These are phyloP conservation scores for Sitophilus oryzae DNA, from an alignment of 1,140 invertebrate species.

Conservation along the genomic window DNA sequence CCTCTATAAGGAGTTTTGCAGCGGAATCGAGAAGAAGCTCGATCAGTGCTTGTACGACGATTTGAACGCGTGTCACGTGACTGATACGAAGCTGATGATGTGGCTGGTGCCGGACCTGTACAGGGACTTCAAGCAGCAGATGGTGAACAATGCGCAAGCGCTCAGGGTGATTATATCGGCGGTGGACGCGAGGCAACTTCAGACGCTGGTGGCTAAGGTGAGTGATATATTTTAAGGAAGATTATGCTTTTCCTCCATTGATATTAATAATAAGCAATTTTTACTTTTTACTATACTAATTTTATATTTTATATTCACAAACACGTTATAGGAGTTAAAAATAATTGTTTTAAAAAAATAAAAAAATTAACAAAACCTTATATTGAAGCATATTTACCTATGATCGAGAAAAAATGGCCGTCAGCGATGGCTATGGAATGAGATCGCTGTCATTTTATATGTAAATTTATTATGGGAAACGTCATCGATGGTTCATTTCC, in stretches of 20 bases:
- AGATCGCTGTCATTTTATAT: no score
- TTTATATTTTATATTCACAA: no score
- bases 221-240: background rate
- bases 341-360: no score
- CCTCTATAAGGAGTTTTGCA: constrained; percentile 83
- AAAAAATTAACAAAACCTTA: no score
- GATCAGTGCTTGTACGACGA: constrained; percentile 71
- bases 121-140: constrained; percentile 79
- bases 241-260: background rate
- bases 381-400: no score
- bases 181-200: constrained; percentile 81
- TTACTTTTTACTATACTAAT: no score
- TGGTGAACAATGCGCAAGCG: constrained; percentile 78
- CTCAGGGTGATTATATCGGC: constrained; percentile 82
- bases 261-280: background rate
- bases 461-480: no score
- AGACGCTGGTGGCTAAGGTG: constrained; percentile 76
- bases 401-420: no score
- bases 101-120: constrained; percentile 90
- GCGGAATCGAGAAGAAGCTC: constrained; percentile 70
- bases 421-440: no score
- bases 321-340: no score
- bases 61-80: constrained; percentile 80
- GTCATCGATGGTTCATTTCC: no score
- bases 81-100: constrained; percentile 79